Base-by-base conservation (phyloP, 2,888 invertebrate species). In the Philhelius pedissequus region DNA sequence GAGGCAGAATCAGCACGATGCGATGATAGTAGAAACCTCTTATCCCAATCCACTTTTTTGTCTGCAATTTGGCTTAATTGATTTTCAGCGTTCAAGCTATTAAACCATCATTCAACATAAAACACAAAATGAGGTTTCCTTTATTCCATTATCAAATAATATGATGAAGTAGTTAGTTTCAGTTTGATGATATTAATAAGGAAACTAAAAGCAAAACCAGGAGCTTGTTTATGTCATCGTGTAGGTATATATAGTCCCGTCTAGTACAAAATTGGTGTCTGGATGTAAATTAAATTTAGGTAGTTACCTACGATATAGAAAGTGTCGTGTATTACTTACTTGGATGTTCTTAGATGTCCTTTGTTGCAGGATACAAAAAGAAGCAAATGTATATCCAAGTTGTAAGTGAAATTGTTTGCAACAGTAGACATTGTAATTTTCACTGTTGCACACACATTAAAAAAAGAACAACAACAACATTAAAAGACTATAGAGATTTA, bases 281-380 rank as follows among this genome's bases (percentile, higher is more conserved):
- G 79, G 75, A 62, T 80, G 79, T 70, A 80, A 80, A 84, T 84
- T 75, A 45, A 84, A 84, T 84, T 84, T 79, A 38, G 62, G 62
- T 78, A 56, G 43, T 30, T 74, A 64, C 56, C 3, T 52, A 74
- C 2, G 64, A 78, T 56, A 78, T 56, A 79, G 38, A 79, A 35
- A 52, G 50, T 54, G 38, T 50, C 15, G 11, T 60, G 35, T 30
- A 40, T 52, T n/a, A 40, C 40, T 27, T 25, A 25, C 60, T 38
- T 4, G 9, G 25, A 22, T 7, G 4, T 25, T 22, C 20, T 13
- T 7, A 68, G 40, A n/a, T 38, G 18, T 66, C 43, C 75, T 80
- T 73, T 84, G 79, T 83, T 8, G 62, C 25, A 48, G 32, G 40
- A 35, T 40, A 3, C n/a, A 32, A 15, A 66, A 0, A 1, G 8